A percentile compares a stretch with the other conserved stretches of the same genome.
Conservation (phyloP, 92 coral and sea anemone species). For the Meandrina meandrites region DNA sequence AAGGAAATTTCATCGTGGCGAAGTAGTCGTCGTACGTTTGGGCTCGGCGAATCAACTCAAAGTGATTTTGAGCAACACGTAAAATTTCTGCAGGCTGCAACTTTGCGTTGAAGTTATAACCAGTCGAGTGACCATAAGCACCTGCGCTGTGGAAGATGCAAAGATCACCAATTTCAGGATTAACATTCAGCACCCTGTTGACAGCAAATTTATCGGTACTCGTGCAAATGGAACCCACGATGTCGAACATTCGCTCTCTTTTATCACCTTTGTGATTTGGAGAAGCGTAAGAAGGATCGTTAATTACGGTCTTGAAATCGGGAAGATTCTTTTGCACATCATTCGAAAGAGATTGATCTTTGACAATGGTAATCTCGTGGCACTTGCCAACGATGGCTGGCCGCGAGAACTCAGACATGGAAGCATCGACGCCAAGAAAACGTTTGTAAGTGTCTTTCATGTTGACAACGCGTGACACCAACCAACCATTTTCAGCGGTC, state of each 20-base stretch:
- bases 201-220: conserved; percentile 12
- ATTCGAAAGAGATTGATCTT: conserved; percentile 5
- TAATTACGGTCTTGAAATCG: conserved; percentile 11
- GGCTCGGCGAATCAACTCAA: conserved; percentile 9
- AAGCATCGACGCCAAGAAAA: no score
- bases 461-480: no score
- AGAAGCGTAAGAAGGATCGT: conserved; percentile 9
- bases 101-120: neutral
- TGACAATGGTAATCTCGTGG: neutral
- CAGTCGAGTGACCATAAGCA: neutral
- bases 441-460: no score
- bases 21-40: conserved; percentile 15
- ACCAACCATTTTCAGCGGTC: no score
- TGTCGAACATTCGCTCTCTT: conserved; percentile 13
- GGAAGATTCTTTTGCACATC: conserved; percentile 10
- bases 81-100: neutral
- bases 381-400: no score
- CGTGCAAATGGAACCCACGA: neutral
- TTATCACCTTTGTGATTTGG: neutral
- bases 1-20: neutral
- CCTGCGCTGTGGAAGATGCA: conserved; percentile 10
- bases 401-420: no score
- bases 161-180: conserved; percentile 18
- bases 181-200: neutral
- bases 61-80: neutral